Evolutionary conservation across 2,797 vertebrate genomes (phyloP).

Genomic region (Bovichtus variegatus): DNA sequence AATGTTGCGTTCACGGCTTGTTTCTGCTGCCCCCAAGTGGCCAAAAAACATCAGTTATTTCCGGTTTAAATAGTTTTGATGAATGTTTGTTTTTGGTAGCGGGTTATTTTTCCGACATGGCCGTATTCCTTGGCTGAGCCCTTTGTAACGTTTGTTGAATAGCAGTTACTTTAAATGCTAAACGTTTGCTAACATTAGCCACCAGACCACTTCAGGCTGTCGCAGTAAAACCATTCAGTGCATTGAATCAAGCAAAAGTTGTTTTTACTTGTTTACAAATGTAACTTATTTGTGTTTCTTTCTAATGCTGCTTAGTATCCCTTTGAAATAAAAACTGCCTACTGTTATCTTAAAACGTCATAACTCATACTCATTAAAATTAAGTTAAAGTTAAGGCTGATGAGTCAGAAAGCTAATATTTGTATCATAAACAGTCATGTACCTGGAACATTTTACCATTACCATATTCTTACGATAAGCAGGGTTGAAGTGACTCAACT

Average conservation of each 20-base stretch:
- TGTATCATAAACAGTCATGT: background rate
- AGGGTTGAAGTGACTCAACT: background rate
- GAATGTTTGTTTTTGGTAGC: background rate
- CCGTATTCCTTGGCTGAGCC: background rate
- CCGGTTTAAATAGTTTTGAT: background rate
- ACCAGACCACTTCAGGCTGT: too few relatives aligned
- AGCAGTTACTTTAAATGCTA: background rate
- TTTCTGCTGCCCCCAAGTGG: too few relatives aligned
- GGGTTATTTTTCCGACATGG: background rate
- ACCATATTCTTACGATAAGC: background rate
- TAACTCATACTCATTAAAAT: background rate
- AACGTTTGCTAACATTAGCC: background rate
- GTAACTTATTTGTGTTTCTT: background rate
- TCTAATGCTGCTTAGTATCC: background rate
- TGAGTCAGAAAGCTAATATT: constrained; percentile 2
- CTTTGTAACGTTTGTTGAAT: background rate
- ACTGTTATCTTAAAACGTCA: background rate
- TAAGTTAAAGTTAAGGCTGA: background rate
- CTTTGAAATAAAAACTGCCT: background rate
- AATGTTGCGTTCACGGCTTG: too few relatives aligned
- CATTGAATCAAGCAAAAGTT: background rate
- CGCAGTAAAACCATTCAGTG: background rate
- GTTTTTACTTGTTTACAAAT: background rate
- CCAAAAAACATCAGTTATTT: too few relatives aligned
- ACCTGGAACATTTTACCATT: background rate